Percentiles rank a stretch among this genome's conserved stretches.
Evolutionary conservation across 2,888 invertebrate species (phyloP).

Genomic region (Phania funesta): DNA sequence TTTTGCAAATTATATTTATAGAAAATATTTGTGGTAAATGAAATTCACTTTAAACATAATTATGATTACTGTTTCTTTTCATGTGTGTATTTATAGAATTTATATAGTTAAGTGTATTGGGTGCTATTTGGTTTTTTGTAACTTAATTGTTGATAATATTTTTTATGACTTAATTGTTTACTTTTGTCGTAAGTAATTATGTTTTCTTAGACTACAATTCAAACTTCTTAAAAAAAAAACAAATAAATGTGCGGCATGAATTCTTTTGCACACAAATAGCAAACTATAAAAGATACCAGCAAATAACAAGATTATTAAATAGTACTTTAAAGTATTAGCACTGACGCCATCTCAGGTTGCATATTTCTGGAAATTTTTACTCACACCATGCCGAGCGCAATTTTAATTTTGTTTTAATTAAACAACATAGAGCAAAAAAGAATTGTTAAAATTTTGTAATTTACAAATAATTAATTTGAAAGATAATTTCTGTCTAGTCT

Average conservation of each 20-base stretch:
- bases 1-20: too few species aligned
- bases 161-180: neutral
- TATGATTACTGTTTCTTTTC: neutral
- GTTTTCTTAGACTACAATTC: neutral
- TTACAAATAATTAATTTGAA: neutral
- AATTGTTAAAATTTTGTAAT: neutral
- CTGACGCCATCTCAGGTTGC: constrained; percentile 39
- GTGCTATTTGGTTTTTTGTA: too few species aligned
- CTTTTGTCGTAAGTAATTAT: neutral
- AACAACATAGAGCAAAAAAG: too few species aligned
- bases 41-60: too few species aligned
- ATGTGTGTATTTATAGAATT: neutral
- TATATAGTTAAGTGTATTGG: too few species aligned
- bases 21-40: too few species aligned
- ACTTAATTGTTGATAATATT: neutral
- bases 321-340: constrained; percentile 26
- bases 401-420: too few species aligned
- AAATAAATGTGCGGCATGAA: neutral
- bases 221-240: neutral
- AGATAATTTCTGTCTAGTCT: neutral
- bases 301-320: constrained; percentile 42
- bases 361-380: neutral
- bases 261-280: neutral
- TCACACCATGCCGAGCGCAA: too few species aligned
- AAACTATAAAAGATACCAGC: neutral